Conservation (phyloP, 2,888 invertebrate genomes). For the Monopis laevigella region DNA sequence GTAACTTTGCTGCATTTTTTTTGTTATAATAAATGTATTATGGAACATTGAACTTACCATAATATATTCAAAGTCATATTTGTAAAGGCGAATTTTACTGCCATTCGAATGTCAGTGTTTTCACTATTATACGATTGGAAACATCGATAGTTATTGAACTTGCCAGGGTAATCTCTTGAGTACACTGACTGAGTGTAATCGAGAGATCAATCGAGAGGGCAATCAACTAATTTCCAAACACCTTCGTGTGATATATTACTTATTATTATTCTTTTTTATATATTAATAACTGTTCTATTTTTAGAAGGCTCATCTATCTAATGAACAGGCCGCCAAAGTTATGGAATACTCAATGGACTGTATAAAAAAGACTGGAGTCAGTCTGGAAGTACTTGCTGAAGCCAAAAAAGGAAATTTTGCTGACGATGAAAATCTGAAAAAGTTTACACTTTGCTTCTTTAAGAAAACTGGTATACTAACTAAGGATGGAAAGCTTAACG, state of each 20-base stretch:
- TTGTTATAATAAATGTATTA: too few relatives aligned
- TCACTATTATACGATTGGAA: too few relatives aligned
- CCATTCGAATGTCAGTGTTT: too few relatives aligned
- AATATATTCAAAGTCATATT: too few relatives aligned
- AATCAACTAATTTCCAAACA: not conserved
- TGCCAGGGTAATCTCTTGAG: too few relatives aligned
- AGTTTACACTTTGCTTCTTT: constrained; percentile 55
- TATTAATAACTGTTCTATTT: constrained; percentile 14
- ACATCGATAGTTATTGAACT: too few relatives aligned
- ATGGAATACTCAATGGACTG: constrained; percentile 32
- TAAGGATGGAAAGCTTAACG: constrained; percentile 43
- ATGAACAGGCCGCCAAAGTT: constrained; percentile 36
- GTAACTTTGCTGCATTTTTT: too few relatives aligned
- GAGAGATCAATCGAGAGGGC: too few relatives aligned
- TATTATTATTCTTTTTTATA: not conserved
- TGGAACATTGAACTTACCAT: too few relatives aligned
- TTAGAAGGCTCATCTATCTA: constrained; percentile 36
- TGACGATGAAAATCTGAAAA: constrained; percentile 49
- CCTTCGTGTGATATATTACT: not conserved
- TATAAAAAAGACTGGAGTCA: constrained; percentile 40
- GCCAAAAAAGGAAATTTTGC: constrained; percentile 45
- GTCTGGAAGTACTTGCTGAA: constrained; percentile 34
- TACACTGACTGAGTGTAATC: too few relatives aligned
- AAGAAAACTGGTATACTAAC: constrained; percentile 42
- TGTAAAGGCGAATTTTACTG: too few relatives aligned